Evolutionary conservation across 2,888 invertebrate species (phyloP), one percentile per base, ranked within the genome.

Genomic region (Limulus polyphemus): DNA sequence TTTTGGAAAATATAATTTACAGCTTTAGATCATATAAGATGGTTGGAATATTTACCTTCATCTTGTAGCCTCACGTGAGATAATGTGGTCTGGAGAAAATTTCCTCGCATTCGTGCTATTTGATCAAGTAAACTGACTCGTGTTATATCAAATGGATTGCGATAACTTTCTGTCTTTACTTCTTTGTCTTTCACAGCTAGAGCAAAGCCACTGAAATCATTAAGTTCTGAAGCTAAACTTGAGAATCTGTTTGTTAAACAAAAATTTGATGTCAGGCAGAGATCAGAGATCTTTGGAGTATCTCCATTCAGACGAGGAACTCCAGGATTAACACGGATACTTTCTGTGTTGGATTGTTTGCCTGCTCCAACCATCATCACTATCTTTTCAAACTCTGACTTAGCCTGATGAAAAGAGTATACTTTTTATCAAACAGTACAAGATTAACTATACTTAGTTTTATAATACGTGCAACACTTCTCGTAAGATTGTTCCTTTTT

Each of bases 61-160:
- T 92, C 90, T 60, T 89, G 82, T 57, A 88, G 76, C 62, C 84
- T 83, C 1, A 85, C 85, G 67, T 86, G 84, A 46, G 84, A 80
- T 55, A 88, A 71, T 2, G 88, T 85, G 3, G 87, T 84, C 72
- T 88, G 88, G 51, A 95, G 79, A 78, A 97, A 91, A 75, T 97
- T 94, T 55, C 91, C 88, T 51, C 95, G 84, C 92, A 99, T 94
- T 71, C 92, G 81, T 3, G 89, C 86, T 66, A 97, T 88, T 80
- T 97, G 97, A 77, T 93, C 92, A 67, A 97, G 80, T 55, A 98
- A 79, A 74, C 88, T 86, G 70, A 86, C 82, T 57, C 98, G 81
- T 32, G 90, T 90, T 74, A 99, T 91, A 79, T 97, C 97, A 73
- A 92, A 97, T 0, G 98, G 92, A 79, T 99, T 98, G 70, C 93